These are phyloP conservation scores for Diachasma alloeum DNA, from an alignment of 1,140 invertebrate species.

Conservation along the genomic window DNA sequence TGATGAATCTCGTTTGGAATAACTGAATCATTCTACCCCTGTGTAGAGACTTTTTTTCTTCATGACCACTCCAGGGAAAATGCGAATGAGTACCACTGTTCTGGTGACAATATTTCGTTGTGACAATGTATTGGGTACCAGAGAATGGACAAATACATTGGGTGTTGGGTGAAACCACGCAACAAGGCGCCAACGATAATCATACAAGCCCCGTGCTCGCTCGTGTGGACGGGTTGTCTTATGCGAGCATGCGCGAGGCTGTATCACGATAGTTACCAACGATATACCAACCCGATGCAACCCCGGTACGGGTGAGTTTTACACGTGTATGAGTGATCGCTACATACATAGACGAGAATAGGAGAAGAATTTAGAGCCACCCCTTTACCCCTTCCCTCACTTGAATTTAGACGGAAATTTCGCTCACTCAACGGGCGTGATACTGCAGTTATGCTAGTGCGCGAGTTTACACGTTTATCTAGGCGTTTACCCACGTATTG, in stretches of 20 bases:
- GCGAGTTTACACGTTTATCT: neutral
- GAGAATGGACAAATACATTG: constrained; percentile 8
- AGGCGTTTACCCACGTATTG: neutral
- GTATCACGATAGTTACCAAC: neutral
- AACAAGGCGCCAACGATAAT: constrained; percentile 11
- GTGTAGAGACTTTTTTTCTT: too few relatives aligned
- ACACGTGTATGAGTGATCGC: constrained; percentile 11
- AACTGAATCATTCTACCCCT: too few relatives aligned
- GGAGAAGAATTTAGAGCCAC: neutral
- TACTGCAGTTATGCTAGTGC: neutral
- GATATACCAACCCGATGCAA: neutral
- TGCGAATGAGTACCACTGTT: neutral
- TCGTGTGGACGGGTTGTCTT: neutral
- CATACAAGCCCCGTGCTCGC: neutral
- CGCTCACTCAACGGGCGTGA: neutral
- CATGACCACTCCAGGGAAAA: too few relatives aligned
- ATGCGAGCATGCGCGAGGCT: neutral
- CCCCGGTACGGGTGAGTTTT: neutral
- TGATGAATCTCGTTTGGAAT: too few relatives aligned
- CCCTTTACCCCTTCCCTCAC: neutral
- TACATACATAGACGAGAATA: neutral
- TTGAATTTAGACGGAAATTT: neutral
- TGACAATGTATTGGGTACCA: neutral
- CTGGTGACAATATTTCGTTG: neutral
- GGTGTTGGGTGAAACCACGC: constrained; percentile 2